Percentiles rank a stretch among this genome's conserved stretches.
phyloP scores from a whole-genome alignment of 2,113 vertebrate species.

The Lophochroa leadbeateri region DNA sequence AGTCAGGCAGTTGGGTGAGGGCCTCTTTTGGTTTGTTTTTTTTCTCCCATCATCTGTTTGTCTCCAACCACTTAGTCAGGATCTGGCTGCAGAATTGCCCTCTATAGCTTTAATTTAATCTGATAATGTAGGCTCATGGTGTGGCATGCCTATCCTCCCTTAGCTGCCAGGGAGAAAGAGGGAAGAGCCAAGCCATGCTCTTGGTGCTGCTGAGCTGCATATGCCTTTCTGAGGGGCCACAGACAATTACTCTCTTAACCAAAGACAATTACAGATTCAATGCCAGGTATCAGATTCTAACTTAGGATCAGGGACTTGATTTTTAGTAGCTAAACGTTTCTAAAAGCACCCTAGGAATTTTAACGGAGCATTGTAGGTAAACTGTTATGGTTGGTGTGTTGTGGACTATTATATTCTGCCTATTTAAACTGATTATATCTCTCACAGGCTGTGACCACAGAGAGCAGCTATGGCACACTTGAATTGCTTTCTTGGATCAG shows the following conservation, averaged over 20 bases:
- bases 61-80: background rate
- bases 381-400: background rate
- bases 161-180: background rate
- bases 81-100: background rate
- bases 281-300: background rate
- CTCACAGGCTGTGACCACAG: background rate
- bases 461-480: background rate
- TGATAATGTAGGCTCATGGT: accelerated
- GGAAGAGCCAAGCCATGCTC: accelerated
- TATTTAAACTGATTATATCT: background rate
- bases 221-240: accelerated
- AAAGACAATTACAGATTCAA: background rate
- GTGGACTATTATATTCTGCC: background rate
- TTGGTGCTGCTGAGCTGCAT: background rate
- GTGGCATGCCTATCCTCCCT: background rate
- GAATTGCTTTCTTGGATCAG: background rate
- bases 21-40: background rate
- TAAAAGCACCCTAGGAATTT: background rate
- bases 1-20: background rate
- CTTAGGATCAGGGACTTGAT: background rate
- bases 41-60: background rate
- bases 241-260: background rate
- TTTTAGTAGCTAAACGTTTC: background rate
- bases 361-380: background rate
- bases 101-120: background rate